Base-by-base conservation (phyloP, 2,113 vertebrate genomes). In the Grammomys dolichurus region DNA sequence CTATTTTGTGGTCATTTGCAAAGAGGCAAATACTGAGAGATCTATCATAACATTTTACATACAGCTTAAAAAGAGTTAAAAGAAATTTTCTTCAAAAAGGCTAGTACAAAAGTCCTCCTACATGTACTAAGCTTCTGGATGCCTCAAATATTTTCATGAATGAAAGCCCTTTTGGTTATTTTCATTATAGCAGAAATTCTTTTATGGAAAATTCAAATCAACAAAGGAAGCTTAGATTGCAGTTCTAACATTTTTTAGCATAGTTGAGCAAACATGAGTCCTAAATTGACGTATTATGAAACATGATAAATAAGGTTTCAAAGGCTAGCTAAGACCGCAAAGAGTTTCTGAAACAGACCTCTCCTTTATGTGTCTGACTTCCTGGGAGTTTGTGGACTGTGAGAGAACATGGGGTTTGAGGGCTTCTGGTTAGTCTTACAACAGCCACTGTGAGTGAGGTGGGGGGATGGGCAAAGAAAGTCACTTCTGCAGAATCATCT, bases 131-230 rank as follows among this genome's bases (percentile, higher is more conserved):
- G 97, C 95, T 98, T 98, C 97, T 26, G 60, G 95, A 99, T 99
- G 98, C 98, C 96, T 24, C 92, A 96, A 98, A 98, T 99, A 98
- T 98, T 99, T 99, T 98, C 98, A 93, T 98, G 98, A 99, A 98
- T 99, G 98, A 98, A 98, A 98, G 97, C 88, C 95, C 95, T 98
- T 97, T 98, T 98, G 97, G 95, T 98, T 96, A 96, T 97, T 98
- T 98, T 98, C 97, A 97, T 76, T 97, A 97, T 97, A 96, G 89
- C 75, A 90, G 96, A 98, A 98, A 98, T 97, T 98, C 98, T 97
- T 98, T 98, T 98, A 98, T 98, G 96, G 97, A 98, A 97, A 98
- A 98, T 98, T 95, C 97, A 98, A 97, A 96, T 95, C 95, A 98
- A 98, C 98, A 99, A 99, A 98, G 98, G 97, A 96, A 97, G 97